Base-by-base conservation (phyloP, 2,113 vertebrate genomes). In the Eonycteris spelaea region DNA sequence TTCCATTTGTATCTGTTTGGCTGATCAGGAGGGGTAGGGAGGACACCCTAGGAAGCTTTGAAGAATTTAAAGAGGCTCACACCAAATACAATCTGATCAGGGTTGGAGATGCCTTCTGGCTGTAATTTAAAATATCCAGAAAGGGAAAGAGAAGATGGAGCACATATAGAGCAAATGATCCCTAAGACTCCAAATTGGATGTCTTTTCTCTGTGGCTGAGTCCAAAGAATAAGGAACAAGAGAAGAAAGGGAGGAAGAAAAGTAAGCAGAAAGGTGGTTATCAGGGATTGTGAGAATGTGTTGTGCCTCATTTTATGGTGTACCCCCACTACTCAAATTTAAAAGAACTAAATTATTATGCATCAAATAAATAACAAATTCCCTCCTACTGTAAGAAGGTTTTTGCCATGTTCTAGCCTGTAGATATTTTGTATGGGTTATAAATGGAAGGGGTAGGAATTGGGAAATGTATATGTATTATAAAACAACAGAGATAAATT, bases 91-190 rank as follows among this genome's bases (percentile, higher is more conserved):
- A 21, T 82, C 80, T 95, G 53, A 40, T 24, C 19, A 48, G 38
- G 28, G 51, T 51, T 38, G 79, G 74, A 92, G 90, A 55, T 65
- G 65, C 28, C 55, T 94, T 61, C 80, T 86, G 61, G 65, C 15
- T 74, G n/a, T 53, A 88, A 94, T 65, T 94, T 48, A 68, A 87
- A 95, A 80, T 95, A 94, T 53, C 51, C 59, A 30, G 19, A 70
- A 68, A 96, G 48, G 19, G 75, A 68, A 96, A 65, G 55, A 82
- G 18, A 86, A 73, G 61, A 43, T 2, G 2, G 24, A 61, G 43
- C 51, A 92, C 77, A 53, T 79, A 67, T 22, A 84, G 35, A 97
- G 90, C 45, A 88, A 92, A 85, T 3, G 0, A 79, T 75, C 30
- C 45, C 30, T 77, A 35, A 94, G 38, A 43, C 33, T 88, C 75